These are phyloP conservation scores for Tuberolachnus salignus DNA, from an alignment of 2,888 invertebrate genomes.

Conservation along the genomic window DNA sequence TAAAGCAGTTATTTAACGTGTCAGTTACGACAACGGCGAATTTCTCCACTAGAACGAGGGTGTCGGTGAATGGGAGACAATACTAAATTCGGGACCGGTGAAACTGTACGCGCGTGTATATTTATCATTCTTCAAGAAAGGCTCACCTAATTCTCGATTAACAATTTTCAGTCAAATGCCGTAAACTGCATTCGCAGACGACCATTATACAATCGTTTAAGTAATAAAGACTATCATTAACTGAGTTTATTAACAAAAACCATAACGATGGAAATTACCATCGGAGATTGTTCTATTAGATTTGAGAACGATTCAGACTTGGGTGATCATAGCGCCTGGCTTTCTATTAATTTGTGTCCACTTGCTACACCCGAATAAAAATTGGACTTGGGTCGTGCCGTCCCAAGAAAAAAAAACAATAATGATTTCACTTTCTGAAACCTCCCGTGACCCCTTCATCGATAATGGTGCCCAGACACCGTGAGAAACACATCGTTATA, in stretches of 20 bases:
- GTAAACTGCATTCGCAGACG: not conserved
- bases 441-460: conserved; percentile 49
- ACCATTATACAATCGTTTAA: not conserved
- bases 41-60: conserved; percentile 48
- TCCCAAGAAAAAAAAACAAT: conserved; percentile 29
- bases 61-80: conserved; percentile 34
- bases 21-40: conserved; percentile 24
- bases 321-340: conserved; percentile 9
- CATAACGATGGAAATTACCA: not conserved
- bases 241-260: not conserved
- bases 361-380: conserved; percentile 52
- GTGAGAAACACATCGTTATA: conserved; percentile 53
- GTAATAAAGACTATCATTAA: not conserved
- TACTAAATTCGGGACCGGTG: conserved; percentile 23
- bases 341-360: conserved; percentile 45
- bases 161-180: conserved; percentile 10
- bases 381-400: conserved; percentile 41
- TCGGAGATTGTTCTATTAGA: not conserved
- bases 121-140: conserved; percentile 1
- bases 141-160: conserved; percentile 6
- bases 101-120: conserved; percentile 26
- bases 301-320: not conserved
- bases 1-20: conserved; percentile 46
- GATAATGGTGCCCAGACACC: conserved; percentile 50
- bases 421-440: conserved; percentile 56